Conservation (phyloP, 2,797 vertebrate species). For the Heteromormyrus szaboi region DNA sequence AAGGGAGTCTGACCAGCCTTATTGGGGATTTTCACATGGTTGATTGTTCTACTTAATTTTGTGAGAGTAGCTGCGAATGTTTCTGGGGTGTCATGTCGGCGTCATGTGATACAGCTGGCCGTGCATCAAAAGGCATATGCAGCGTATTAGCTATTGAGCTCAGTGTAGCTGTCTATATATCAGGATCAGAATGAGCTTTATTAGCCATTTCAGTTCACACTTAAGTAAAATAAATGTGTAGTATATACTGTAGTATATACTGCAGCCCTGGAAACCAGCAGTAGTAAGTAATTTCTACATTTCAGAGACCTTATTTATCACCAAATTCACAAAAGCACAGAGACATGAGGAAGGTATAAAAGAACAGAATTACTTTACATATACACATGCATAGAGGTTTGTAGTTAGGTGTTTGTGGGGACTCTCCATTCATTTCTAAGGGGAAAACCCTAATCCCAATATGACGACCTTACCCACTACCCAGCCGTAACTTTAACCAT, state of each 20-base stretch:
- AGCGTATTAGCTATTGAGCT: not conserved
- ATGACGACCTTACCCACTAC: not conserved
- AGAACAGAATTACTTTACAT: not conserved
- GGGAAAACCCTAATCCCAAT: not conserved
- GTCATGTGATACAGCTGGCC: not conserved
- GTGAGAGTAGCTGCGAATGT: not conserved
- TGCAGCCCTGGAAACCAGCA: not conserved
- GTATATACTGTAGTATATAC: not conserved
- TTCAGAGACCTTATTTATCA: not conserved
- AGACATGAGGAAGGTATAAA: not conserved
- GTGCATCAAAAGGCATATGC: not conserved
- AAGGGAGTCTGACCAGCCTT: not conserved
- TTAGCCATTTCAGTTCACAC: not conserved
- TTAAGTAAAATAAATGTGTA: not conserved
- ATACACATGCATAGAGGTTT: not conserved
- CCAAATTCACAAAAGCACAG: not conserved
- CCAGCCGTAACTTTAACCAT: not conserved
- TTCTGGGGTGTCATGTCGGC: not conserved
- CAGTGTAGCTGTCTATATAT: not conserved
- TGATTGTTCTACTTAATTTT: not conserved
- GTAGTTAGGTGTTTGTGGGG: not conserved
- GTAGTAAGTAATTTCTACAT: not conserved
- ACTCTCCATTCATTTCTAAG: not conserved
- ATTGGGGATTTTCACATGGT: not conserved
- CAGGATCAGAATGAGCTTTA: not conserved